phyloP scores from a whole-genome alignment of 2,888 invertebrate genomes.

The Nomada fabriciana region DNA sequence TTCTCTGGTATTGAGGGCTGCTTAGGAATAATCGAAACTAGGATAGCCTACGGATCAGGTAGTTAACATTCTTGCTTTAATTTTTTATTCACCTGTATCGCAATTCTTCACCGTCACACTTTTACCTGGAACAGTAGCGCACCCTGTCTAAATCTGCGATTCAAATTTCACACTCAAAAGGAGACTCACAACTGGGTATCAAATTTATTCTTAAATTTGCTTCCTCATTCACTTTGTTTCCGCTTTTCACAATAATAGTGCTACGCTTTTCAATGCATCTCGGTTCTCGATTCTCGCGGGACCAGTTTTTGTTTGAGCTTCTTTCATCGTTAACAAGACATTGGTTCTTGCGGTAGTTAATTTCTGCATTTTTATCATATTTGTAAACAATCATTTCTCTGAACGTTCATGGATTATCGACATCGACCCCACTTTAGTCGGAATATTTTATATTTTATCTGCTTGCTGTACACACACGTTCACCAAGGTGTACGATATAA shows the following conservation, averaged over 20 bases:
- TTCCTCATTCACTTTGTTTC: not conserved
- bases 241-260: constrained; percentile 3
- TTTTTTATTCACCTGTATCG: too few species aligned
- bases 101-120: too few species aligned
- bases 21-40: not conserved
- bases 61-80: not conserved
- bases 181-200: not conserved
- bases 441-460: constrained; percentile 9
- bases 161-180: too few species aligned
- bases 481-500: constrained; percentile 28
- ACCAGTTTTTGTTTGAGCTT: too few species aligned
- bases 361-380: not conserved
- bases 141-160: not conserved
- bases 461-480: constrained; percentile 21
- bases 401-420: not conserved
- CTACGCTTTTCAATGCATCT: not conserved
- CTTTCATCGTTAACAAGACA: not conserved
- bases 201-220: not conserved
- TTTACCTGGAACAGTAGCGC: too few species aligned
- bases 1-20: not conserved
- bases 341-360: not conserved
- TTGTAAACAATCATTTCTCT: not conserved
- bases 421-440: constrained; percentile 1
- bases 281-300: not conserved
- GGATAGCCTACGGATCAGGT: too few species aligned